phyloP scores from a whole-genome alignment of 2,113 vertebrate species.

The Tyto alba region DNA sequence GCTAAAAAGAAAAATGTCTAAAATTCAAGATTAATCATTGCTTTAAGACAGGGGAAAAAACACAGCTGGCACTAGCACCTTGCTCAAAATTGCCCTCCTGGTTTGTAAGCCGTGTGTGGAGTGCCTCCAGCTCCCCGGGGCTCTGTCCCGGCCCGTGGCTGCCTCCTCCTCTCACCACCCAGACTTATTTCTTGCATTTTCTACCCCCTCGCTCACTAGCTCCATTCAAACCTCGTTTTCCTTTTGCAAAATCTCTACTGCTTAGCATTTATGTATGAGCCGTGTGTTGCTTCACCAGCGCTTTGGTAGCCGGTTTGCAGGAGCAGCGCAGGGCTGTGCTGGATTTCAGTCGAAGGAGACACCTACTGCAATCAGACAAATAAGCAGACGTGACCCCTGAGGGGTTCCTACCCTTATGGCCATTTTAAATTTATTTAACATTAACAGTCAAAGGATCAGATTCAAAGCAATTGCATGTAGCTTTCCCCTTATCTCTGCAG shows the following conservation, averaged over 20 bases:
- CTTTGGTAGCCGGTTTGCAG: background rate
- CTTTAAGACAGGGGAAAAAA: background rate
- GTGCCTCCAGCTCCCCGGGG: background rate
- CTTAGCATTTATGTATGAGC: accelerated
- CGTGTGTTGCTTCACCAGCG: accelerated
- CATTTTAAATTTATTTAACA: background rate
- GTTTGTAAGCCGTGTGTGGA: accelerated
- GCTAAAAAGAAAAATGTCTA: slow-evolving; percentile 39
- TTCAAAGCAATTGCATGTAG: slow-evolving; percentile 5
- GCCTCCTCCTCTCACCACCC: background rate
- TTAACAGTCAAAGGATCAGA: background rate
- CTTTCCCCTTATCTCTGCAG: slow-evolving; percentile 48
- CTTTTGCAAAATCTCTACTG: accelerated
- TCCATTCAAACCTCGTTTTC: background rate
- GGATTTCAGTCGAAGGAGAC: background rate
- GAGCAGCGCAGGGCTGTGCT: background rate
- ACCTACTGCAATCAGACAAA: background rate
- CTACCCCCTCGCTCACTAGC: background rate
- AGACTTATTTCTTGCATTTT: background rate
- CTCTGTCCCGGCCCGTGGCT: background rate
- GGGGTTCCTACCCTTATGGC: background rate
- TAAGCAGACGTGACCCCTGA: background rate
- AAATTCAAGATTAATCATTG: background rate
- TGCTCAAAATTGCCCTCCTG: background rate
- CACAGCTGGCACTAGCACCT: slow-evolving; percentile 2